These are phyloP conservation scores for Leucoraja ocellata DNA, from an alignment of 2,797 vertebrate genomes.

Conservation along the genomic window DNA sequence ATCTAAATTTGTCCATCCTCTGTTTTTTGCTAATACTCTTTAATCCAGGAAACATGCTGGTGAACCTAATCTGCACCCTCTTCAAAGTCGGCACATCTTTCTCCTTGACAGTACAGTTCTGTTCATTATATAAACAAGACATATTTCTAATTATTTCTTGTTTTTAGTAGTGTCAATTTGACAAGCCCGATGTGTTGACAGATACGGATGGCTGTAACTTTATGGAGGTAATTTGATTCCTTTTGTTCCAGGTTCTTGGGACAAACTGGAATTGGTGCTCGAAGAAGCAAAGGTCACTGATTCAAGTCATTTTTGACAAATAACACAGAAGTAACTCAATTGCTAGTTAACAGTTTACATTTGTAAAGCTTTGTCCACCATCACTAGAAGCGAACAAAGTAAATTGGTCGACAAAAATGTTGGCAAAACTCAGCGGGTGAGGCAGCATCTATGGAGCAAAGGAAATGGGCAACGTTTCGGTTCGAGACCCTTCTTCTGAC, in stretches of 20 bases:
- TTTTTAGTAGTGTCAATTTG: background rate
- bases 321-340: background rate
- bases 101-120: background rate
- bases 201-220: background rate
- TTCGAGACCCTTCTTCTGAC: no score
- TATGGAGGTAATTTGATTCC: background rate
- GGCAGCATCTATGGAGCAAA: no score
- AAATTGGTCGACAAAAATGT: no score
- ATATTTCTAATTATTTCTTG: background rate
- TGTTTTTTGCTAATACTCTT: no score
- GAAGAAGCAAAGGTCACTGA: background rate
- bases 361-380: background rate
- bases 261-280: background rate
- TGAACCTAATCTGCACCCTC: no score
- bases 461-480: no score
- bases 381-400: no score
- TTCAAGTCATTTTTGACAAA: background rate
- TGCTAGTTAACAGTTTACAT: background rate
- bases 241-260: background rate
- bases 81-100: background rate
- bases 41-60: no score
- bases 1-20: no score
- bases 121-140: background rate
- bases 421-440: no score
- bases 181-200: background rate